Evolutionary conservation across 2,888 invertebrate species (phyloP).

Genomic region (Watsonalla binaria): DNA sequence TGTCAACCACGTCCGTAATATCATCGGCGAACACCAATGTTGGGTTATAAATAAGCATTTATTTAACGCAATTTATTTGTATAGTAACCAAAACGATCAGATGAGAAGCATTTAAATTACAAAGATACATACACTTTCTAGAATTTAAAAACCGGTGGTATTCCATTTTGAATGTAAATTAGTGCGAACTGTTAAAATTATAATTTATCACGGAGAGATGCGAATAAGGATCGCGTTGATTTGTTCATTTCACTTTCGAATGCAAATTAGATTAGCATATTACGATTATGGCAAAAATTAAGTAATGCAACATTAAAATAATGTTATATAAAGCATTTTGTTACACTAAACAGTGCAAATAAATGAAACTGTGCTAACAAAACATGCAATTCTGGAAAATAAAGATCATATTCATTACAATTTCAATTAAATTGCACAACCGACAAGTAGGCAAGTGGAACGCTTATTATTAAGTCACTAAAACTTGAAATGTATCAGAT

Average conservation of each 20-base stretch:
- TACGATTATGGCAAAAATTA: constrained; percentile 24
- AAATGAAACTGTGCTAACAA: constrained; percentile 24
- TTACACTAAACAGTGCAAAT: constrained; percentile 12
- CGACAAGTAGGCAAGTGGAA: constrained; percentile 45
- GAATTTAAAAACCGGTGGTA: constrained; percentile 11
- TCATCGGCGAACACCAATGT: not conserved
- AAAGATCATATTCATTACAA: constrained; percentile 24
- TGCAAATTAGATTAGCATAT: constrained; percentile 27
- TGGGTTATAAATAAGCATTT: not conserved
- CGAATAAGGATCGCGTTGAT: constrained; percentile 20
- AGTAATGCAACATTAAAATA: constrained; percentile 23
- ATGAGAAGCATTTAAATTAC: not conserved
- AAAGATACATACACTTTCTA: constrained; percentile 18
- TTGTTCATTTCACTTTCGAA: constrained; percentile 29
- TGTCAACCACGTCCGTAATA: not conserved
- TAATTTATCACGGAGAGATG: constrained; percentile 15
- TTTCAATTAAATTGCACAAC: constrained; percentile 37
- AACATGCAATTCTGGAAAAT: constrained; percentile 36
- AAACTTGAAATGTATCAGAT: constrained; percentile 30
- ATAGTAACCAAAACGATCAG: not conserved
- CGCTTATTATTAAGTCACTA: constrained; percentile 22
- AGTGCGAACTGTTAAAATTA: constrained; percentile 14
- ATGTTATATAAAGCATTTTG: constrained; percentile 27
- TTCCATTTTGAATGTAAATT: not conserved
- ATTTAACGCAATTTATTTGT: not conserved